phyloP scores from a whole-genome alignment of 1,140 invertebrate genomes.

The Drosophila nebulosa region DNA sequence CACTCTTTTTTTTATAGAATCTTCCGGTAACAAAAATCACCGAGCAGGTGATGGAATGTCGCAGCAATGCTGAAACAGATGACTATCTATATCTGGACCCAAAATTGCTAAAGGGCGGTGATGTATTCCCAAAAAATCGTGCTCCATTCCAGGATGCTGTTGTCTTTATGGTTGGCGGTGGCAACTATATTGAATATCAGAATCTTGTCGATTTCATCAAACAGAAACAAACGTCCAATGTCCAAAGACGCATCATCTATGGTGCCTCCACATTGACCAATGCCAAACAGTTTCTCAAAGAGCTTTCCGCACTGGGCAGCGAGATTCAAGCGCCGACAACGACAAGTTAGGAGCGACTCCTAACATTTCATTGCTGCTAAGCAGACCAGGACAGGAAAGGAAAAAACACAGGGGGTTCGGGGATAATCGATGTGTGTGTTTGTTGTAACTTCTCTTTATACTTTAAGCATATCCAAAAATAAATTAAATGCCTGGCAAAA shows the following conservation, averaged over 20 bases:
- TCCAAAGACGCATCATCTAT: conserved; percentile 93
- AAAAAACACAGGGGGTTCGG: conserved; percentile 8
- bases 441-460: conserved; percentile 38
- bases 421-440: conserved; percentile 44
- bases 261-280: conserved; percentile 96
- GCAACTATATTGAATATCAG: conserved; percentile 99
- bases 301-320: conserved; percentile 89
- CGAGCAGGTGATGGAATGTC: conserved; percentile 94
- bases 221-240: conserved; percentile 88
- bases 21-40: conserved; percentile 95
- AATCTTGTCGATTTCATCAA: conserved; percentile 98
- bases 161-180: conserved; percentile 98
- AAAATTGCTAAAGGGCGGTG: conserved; percentile 90
- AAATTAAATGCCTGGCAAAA: conserved; percentile 72
- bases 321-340: conserved; percentile 83
- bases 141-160: conserved; percentile 93
- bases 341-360: conserved; percentile 68
- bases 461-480: conserved; percentile 78
- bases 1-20: conserved; percentile 84
- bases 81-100: conserved; percentile 96
- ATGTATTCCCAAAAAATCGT: conserved; percentile 85
- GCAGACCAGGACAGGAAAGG: conserved; percentile 10
- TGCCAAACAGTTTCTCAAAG: conserved; percentile 95
- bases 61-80: conserved; percentile 89
- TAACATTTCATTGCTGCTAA: conserved; percentile 59